Conservation (phyloP, 2,888 invertebrate species). For the Drosophila paucipuncta region DNA sequence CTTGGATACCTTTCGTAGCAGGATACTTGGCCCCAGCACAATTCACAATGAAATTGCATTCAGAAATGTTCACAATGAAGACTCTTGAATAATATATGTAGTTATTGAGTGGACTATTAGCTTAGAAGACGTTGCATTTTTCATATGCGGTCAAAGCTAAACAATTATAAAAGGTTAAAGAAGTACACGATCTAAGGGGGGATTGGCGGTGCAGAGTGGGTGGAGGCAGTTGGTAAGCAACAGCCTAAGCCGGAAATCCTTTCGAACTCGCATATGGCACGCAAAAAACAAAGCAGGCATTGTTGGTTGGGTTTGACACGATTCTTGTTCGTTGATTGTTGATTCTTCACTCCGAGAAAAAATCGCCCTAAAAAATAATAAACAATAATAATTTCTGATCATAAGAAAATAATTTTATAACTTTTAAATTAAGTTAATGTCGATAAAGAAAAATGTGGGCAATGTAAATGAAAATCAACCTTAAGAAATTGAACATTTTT, state of each 20-base stretch:
- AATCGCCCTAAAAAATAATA: background rate
- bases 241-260: constrained; percentile 79
- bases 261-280: constrained; percentile 77
- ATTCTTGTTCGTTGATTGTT: constrained; percentile 29
- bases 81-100: constrained; percentile 51
- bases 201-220: background rate
- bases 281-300: constrained; percentile 67
- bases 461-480: too few relatives aligned
- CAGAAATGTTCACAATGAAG: constrained; percentile 30
- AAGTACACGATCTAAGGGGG: background rate
- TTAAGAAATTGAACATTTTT: too few relatives aligned
- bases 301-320: constrained; percentile 28
- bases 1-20: background rate
- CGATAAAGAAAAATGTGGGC: too few relatives aligned
- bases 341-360: constrained; percentile 4
- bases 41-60: constrained; percentile 11
- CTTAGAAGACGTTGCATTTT: constrained; percentile 47
- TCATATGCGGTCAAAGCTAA: constrained; percentile 53
- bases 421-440: too few relatives aligned
- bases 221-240: constrained; percentile 50
- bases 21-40: constrained; percentile 2
- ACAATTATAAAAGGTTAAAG: constrained; percentile 68
- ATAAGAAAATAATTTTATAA: too few relatives aligned
- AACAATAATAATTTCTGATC: too few relatives aligned
- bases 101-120: constrained; percentile 60